A percentile compares a stretch with the other conserved stretches of the same genome.
phyloP scores from a whole-genome alignment of 2,888 invertebrate genomes.

The Apodemia hepburni region DNA sequence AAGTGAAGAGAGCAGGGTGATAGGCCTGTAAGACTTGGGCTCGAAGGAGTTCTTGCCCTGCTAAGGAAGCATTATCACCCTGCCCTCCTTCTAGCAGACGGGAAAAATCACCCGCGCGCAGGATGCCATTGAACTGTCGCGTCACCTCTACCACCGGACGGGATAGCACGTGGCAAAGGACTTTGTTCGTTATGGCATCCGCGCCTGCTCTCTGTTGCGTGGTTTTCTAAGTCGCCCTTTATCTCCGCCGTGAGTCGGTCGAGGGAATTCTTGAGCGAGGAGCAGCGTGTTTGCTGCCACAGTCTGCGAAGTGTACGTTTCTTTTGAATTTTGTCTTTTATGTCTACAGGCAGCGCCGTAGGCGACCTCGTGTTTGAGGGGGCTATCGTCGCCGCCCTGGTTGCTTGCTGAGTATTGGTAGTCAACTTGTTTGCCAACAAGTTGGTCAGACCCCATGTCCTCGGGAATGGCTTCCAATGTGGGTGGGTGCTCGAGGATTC shows the following conservation, averaged over 20 bases:
- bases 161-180: slow-evolving; percentile 19
- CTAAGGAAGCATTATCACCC: too few species aligned
- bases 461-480: background rate
- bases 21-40: too few species aligned
- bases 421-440: background rate
- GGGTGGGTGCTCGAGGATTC: background rate
- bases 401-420: background rate
- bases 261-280: background rate
- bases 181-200: too few species aligned
- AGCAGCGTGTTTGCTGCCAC: background rate
- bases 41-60: too few species aligned
- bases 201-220: background rate
- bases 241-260: background rate
- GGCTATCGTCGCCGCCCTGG: background rate
- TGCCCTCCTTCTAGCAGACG: too few species aligned
- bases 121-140: slow-evolving; percentile 28
- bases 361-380: background rate
- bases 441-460: background rate
- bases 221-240: background rate
- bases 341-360: background rate
- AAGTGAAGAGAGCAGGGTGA: too few species aligned
- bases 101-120: too few species aligned
- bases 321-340: background rate
- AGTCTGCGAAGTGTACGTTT: background rate
- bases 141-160: slow-evolving; percentile 20